Evolutionary conservation across 2,888 invertebrate species (phyloP), one percentile per base, ranked within the genome.

Genomic region (Drosophila ustulata): DNA sequence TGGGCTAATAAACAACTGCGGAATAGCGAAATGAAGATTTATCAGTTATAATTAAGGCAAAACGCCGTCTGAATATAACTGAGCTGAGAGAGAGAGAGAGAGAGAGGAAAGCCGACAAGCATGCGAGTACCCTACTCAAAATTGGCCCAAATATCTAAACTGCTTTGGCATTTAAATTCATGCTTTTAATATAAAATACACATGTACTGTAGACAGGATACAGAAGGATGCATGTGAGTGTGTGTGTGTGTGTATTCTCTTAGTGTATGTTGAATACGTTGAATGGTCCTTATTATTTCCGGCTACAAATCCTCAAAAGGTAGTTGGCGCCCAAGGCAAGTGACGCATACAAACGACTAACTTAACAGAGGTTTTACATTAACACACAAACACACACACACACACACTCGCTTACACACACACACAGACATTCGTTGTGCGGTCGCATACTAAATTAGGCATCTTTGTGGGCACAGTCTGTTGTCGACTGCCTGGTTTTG

Each of bases 271-370:
- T 37, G 45, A 64, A 34, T 66, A 53, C 57, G 66, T 25, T 66
- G 69, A 59, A 66, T 65, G 53, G 37, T 66, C 49, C 63, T 65
- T 67, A 65, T 74, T 67, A 70, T 74, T 71, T 65, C 62, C 67
- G 58, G 65, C 61, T 51, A 67, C 66, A 74, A 63, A 68, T 63
- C 68, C 67, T 64, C 66, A 67, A 65, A 64, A 65, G 58, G 64
- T 66, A 59, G 69, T 65, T 69, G 69, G 59, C 49, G 59, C 69
- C 55, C 66, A 62, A 57, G 56, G 58, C 63, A 73, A 65, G 49
- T 68, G 65, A 55, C 66, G 75, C 75, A 75, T 75, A 75, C 72
- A 72, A 75, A 75, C 63, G 72, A 69, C 69, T 64, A 62, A 61
- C 68, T 72, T 72, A 72, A 66, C 70, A 73, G 72, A 58, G 68